Evolutionary conservation across 2,113 vertebrate genomes (phyloP).

Genomic region (Toxotes jaculatrix): DNA sequence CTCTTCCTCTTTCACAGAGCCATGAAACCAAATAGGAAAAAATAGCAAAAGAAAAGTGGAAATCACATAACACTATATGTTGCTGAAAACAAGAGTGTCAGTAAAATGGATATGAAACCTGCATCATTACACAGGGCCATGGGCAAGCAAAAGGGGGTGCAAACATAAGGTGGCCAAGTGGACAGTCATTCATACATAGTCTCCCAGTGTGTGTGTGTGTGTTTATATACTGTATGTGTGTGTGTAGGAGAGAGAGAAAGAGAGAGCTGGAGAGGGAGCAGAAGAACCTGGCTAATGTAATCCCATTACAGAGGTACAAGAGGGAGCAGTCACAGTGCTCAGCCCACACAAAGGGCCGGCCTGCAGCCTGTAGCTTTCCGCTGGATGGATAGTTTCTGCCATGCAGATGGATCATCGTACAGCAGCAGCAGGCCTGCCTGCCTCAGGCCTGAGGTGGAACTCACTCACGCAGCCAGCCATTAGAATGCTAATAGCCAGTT

Average conservation of each 20-base stretch:
- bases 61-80: conserved; percentile 19
- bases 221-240: conserved; percentile 12
- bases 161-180: conserved; percentile 54
- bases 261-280: conserved; percentile 62
- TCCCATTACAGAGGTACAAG: conserved; percentile 84
- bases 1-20: not conserved
- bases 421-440: conserved; percentile 66
- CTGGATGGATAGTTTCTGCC: conserved; percentile 79
- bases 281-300: conserved; percentile 84
- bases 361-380: conserved; percentile 80
- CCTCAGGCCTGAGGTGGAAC: conserved; percentile 72
- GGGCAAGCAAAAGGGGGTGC: conserved; percentile 54
- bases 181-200: conserved; percentile 62
- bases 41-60: conserved; percentile 3
- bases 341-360: conserved; percentile 81
- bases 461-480: conserved; percentile 67
- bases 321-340: conserved; percentile 84
- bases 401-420: conserved; percentile 81
- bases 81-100: conserved; percentile 42
- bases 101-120: conserved; percentile 52
- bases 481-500: conserved; percentile 76
- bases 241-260: conserved; percentile 2
- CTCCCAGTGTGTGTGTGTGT: conserved; percentile 27
- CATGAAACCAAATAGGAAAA: conserved; percentile 24
- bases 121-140: conserved; percentile 60